Base-by-base conservation (phyloP, 2,888 invertebrate species). In the Diarsia rubi region DNA sequence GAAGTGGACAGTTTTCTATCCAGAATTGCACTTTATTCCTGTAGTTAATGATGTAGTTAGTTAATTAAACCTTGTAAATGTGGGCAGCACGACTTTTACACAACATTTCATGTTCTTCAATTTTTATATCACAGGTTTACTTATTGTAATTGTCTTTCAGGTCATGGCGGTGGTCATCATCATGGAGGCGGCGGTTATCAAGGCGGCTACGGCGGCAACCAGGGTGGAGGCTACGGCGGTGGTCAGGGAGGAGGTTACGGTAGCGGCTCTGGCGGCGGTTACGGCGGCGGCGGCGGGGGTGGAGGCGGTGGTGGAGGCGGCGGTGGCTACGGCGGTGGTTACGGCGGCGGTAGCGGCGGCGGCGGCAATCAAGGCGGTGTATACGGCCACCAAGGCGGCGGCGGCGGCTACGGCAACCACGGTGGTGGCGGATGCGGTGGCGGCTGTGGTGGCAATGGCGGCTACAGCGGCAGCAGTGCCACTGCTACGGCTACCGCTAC, bases 401-500 rank as follows among this genome's bases (percentile, higher is more conserved):
- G 78, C 0, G 81, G 82, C 2, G 88, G 90, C 1, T 86, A 88
- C 0, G 86, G 89, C 24, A 69, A 82, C 60, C 9, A 62, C 19
- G 57, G 68, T 1, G 84, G 86, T 4, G 75, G 81, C 3, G 83
- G 83, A 8, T 83, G 82, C 21, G 72, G 81, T 0, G 82, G 84
- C 16, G 63, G 73, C 19, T 69, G 83, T n/a, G 76, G 83, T 2
- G 81, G 85, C 11, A 74, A 78, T n/a, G 85, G 86, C 42, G 69
- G 81, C 27, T 37, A 69, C 69, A 11, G 85, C 3, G 63, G 83
- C 24, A 63, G 90, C 5, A 73, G 84, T 0, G 90, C 91, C 2
- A 84, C 89, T 0, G 93, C 93, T 0, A 90, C 92, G 0, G 93
- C 93, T 3, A 90, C 91, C 6, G 92, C 91, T 0, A 88, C 89